Conservation (phyloP, 2,888 invertebrate species). For the Xanthostigma xanthostigma region DNA sequence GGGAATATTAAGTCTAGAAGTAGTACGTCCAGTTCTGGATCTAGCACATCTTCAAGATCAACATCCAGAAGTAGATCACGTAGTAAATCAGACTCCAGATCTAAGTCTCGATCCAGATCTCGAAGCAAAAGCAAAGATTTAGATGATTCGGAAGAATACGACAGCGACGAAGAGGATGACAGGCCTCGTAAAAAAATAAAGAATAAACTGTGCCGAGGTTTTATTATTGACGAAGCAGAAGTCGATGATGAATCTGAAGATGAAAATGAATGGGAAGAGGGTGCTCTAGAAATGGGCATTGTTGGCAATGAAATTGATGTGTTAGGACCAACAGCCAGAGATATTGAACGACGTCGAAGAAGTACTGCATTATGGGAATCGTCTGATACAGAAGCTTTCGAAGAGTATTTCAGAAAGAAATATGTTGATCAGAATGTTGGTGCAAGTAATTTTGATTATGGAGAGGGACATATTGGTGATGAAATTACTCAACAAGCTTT, state of each 20-base stretch:
- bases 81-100: too few species aligned
- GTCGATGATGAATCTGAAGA: slow-evolving; percentile 86
- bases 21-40: slow-evolving; percentile 16
- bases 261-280: slow-evolving; percentile 95
- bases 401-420: slow-evolving; percentile 86
- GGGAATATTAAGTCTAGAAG: slow-evolving; percentile 32
- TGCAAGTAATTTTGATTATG: slow-evolving; percentile 83
- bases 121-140: slow-evolving; percentile 48
- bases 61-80: slow-evolving; percentile 17
- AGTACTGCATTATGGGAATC: slow-evolving; percentile 83
- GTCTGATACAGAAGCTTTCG: slow-evolving; percentile 65
- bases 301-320: slow-evolving; percentile 87
- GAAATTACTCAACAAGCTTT: slow-evolving; percentile 97
- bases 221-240: slow-evolving; percentile 95
- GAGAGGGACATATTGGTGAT: slow-evolving; percentile 93
- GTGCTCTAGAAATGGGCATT: slow-evolving; percentile 83
- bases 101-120: slow-evolving; percentile 29
- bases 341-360: slow-evolving; percentile 77
- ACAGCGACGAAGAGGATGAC: slow-evolving; percentile 68
- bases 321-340: slow-evolving; percentile 81
- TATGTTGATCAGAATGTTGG: slow-evolving; percentile 85
- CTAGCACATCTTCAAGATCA: slow-evolving; percentile 27
- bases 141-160: slow-evolving; percentile 62
- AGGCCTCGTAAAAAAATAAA: slow-evolving; percentile 66
- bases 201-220: slow-evolving; percentile 72